Base-by-base conservation (phyloP, 2,797 vertebrate species). In the Platalea minor region DNA sequence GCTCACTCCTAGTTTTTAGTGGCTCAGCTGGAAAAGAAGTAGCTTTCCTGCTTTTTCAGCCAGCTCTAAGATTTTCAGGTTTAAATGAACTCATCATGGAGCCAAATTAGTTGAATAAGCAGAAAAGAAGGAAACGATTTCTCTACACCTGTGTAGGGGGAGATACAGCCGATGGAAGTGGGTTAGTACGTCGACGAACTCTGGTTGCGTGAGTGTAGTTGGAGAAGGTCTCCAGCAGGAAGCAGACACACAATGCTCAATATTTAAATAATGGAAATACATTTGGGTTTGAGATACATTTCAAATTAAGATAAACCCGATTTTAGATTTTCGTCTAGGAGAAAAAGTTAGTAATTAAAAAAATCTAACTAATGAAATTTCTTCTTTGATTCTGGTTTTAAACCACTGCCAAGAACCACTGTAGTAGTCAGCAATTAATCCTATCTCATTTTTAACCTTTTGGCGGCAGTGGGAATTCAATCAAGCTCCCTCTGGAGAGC, bases 1-100 rank as follows among this genome's bases (percentile, higher is more conserved):
- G 25, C 69, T 94, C 76, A 39, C 51, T 70, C 56, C 75, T 35
- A 39, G 75, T 21, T 95, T 90, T 91, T 21, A 93, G 81, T 35
- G 48, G 56, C 77, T 95, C 77, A 93, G 73, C n/a, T 87, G 72
- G 54, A 94, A 86, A 26, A 78, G 83, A 94, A 92, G 59, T 23
- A 76, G 51, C 86, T 94, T 86, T 50, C 43, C 60, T 65, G 73
- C 18, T 79, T 91, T 94, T 84, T 78, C 85, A 84, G 78, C 15
- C 21, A 77, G 25, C 54, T 75, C 57, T 81, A 68, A 77, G 90
- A 50, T 84, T 89, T 70, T 29, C 23, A 9, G 14, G 65, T 92
- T 86, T 53, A 94, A 90, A 89, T 63, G 18, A 88, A 88, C 11
- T 91, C 45, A 69, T 64, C 24, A 45, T 15, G 16, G 43, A 92